A percentile compares a stretch with the other conserved stretches of the same genome.
Evolutionary conservation across 2,113 vertebrate genomes (phyloP).

Genomic region (Actenoides lindsayi): DNA sequence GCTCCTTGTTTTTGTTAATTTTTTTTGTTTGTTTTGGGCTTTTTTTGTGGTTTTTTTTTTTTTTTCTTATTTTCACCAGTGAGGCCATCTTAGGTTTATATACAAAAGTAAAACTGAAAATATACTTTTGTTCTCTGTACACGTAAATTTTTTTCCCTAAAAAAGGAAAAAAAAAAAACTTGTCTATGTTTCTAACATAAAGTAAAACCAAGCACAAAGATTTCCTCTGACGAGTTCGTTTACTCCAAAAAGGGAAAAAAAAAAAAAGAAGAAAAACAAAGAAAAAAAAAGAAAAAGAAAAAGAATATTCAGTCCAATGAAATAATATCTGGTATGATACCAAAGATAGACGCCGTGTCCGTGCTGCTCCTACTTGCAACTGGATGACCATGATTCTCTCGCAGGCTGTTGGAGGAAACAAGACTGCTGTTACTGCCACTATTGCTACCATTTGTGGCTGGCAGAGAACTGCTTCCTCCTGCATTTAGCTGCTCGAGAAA

Average conservation of each 20-base stretch:
- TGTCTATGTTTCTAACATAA: constrained; percentile 76
- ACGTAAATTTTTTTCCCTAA: constrained; percentile 79
- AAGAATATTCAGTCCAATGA: constrained; percentile 89
- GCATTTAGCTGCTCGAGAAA: constrained; percentile 92
- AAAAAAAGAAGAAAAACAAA: background rate
- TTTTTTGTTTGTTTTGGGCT: constrained; percentile 13
- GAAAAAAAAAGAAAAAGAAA: background rate
- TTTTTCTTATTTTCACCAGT: constrained; percentile 78
- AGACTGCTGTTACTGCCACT: constrained; percentile 92
- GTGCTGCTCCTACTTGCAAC: constrained; percentile 77
- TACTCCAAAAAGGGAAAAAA: background rate
- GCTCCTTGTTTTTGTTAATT: constrained; percentile 74
- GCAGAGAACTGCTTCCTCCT: constrained; percentile 80
- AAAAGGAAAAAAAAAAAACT: constrained; percentile 73
- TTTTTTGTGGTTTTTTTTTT: background rate
- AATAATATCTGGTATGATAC: constrained; percentile 95
- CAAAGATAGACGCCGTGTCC: constrained; percentile 91
- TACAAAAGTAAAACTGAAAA: constrained; percentile 99
- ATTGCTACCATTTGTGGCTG: constrained; percentile 85
- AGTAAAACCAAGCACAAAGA: constrained; percentile 74
- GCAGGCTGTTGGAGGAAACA: constrained; percentile 89
- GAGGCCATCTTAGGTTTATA: constrained; percentile 95
- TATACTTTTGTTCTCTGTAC: constrained; percentile 99
- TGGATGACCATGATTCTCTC: constrained; percentile 84
- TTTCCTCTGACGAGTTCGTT: constrained; percentile 64